Base-by-base conservation (phyloP, 1,140 invertebrate species). In the Pantala flavescens region DNA sequence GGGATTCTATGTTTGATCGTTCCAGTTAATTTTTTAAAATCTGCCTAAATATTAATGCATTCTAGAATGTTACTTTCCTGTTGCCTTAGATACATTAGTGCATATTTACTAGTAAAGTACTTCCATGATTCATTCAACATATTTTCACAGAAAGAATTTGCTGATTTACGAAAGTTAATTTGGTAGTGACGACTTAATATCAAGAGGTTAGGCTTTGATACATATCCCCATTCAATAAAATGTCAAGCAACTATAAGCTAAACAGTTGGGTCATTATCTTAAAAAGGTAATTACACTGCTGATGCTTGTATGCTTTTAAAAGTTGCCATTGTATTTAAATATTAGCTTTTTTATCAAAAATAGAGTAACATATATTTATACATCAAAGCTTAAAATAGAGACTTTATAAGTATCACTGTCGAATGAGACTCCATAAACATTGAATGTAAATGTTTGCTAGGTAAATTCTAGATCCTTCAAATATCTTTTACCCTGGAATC, bases 331-430 rank as follows among this genome's bases (percentile, higher is more conserved):
- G 12, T 5, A 19, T 63, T 63, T 12, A 63, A 63, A 63, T 63
- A 63, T 19, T 63, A 63, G 49, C 49, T 63, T 63, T 63, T 63
- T 63, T 63, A 63, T 63, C 12, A 12, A 63, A 63, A 12, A 63
- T 63, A 63, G 49, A 63, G 14, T 63, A 63, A 16, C 49, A 63
- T 63, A 63, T 63, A 63, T 63, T 63, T 63, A 63, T 63, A 63
- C 49, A 63, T 63, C 3, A 63, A 63, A 63, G 49, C 49, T 63
- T 63, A 63, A 19, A 21, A 63, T 63, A 63, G 49, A 7, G n/a
- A 63, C 49, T 63, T 63, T 63, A 3, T 63, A 63, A 63, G 49
- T 63, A 63, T 63, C 49, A 19, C 3, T 63, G n/a, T 19, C 49
- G 12, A 63, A 63, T 1, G n/a, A 19, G 49, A 63, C 12, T 63